These are phyloP conservation scores for Dasysyrphus albostriatus DNA, from an alignment of 2,888 invertebrate species.

Conservation along the genomic window DNA sequence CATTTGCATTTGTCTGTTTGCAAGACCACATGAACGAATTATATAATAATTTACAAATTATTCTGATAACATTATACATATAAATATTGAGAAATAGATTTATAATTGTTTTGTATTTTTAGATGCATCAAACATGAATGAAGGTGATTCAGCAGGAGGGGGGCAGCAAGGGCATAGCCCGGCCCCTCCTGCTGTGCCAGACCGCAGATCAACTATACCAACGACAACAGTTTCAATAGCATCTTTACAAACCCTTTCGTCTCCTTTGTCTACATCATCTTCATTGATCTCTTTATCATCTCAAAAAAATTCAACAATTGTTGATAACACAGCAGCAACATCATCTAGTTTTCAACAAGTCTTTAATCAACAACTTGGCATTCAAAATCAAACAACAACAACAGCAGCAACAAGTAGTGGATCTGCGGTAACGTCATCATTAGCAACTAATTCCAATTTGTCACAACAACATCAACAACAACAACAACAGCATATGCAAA, in stretches of 20 bases:
- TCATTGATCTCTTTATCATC: constrained; percentile 61
- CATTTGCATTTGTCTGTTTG: constrained; percentile 76
- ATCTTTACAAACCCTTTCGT: constrained; percentile 62
- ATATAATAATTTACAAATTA: not conserved
- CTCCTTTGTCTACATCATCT: constrained; percentile 56
- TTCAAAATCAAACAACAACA: constrained; percentile 72
- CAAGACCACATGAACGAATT: not conserved
- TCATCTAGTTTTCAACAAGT: constrained; percentile 78
- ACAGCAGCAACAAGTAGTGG: constrained; percentile 75
- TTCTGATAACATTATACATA: not conserved
- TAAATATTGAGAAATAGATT: not conserved
- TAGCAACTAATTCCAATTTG: constrained; percentile 74
- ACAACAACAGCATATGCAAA: constrained; percentile 77
- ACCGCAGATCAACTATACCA: constrained; percentile 83
- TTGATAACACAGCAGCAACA: constrained; percentile 71
- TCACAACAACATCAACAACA: constrained; percentile 77
- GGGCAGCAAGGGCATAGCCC: constrained; percentile 84
- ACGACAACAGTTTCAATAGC: constrained; percentile 76
- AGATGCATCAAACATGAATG: constrained; percentile 85
- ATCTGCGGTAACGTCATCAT: constrained; percentile 78
- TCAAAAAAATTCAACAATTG: constrained; percentile 45
- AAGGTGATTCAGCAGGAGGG: constrained; percentile 85
- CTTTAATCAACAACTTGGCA: constrained; percentile 78
- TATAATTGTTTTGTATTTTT: constrained; percentile 72
- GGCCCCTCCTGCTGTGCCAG: constrained; percentile 84